Evolutionary conservation across 1,140 invertebrate species (phyloP), one percentile per base, ranked within the genome.

Genomic region (Ladona fulva): DNA sequence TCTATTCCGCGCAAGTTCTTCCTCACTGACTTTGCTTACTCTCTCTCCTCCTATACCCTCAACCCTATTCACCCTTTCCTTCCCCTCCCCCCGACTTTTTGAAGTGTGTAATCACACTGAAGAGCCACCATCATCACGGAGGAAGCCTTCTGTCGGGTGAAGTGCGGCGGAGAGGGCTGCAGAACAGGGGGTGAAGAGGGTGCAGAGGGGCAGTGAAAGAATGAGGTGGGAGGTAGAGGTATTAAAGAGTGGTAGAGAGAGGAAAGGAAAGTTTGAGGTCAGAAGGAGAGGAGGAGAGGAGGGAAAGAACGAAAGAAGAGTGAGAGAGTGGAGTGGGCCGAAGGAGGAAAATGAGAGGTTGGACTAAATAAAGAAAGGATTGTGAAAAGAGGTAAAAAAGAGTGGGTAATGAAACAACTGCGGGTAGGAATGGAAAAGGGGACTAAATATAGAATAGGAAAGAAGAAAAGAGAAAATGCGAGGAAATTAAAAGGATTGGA

Each of bases 21-120:
- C 44, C 44, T 11, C 44, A 10, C 44, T 52, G 10, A 11, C 44
- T 19, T 52, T 52, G 44, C 44, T 52, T 52, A 52, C 44, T 11
- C 44, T 52, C 44, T 52, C 10, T 10, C 44, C 44, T 19, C 44
- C 10, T 19, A 52, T 19, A 52, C 44, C 44, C 44, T 11, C 10
- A 19, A 11, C 44, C 44, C 44, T 19, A 10, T 10, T 52, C 19
- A 52, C 44, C 44, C 44, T 19, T 52, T 52, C 44, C 10, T 19
- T 52, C 44, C 44, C 10, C 44, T 52, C 44, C n/a, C 52, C 1
- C n/a, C 3, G 52, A 66, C 52, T 66, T 66, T 66, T 66, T 66
- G 52, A 66, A 66, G 52, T 66, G 52, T 66, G 52, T 66, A 66
- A 66, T 66, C 52, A 66, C 52, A 66, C 52, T 6, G 52, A 66